Evolutionary conservation across 2,888 invertebrate species (phyloP).

Genomic region (Thymelicus acteon): DNA sequence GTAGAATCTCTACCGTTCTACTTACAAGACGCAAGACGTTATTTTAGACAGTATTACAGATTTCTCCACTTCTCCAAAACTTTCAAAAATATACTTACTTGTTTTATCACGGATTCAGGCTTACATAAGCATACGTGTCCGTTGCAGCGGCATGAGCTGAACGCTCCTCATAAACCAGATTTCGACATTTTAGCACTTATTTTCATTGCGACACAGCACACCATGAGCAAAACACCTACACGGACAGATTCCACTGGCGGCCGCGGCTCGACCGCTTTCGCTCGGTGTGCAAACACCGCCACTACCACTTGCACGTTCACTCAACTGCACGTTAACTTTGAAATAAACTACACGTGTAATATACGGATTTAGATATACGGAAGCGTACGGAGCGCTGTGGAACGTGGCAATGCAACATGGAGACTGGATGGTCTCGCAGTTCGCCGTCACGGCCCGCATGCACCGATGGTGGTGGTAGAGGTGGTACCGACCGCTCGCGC

Average conservation of each 20-base stretch:
- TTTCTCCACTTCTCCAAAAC: constrained; percentile 27
- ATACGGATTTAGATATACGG: constrained; percentile 28
- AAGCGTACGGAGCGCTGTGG: constrained; percentile 39
- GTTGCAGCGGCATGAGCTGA: constrained; percentile 67
- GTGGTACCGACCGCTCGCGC: constrained; percentile 38
- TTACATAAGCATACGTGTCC: constrained; percentile 79
- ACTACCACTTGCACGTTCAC: constrained; percentile 50
- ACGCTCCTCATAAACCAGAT: constrained; percentile 76
- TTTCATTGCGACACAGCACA: constrained; percentile 79
- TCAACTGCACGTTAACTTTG: constrained; percentile 21
- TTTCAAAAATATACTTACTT: constrained; percentile 63
- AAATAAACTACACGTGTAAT: constrained; percentile 18
- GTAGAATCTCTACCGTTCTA: neutral
- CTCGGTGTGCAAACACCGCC: constrained; percentile 52
- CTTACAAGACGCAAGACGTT: neutral
- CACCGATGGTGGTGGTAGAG: constrained; percentile 39
- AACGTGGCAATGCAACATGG: constrained; percentile 44
- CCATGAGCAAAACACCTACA: constrained; percentile 73
- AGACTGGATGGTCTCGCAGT: constrained; percentile 34
- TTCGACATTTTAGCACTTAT: constrained; percentile 80
- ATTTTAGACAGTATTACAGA: neutral
- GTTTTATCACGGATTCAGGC: constrained; percentile 62
- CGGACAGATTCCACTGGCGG: constrained; percentile 64
- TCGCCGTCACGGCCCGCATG: constrained; percentile 44
- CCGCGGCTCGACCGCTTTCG: constrained; percentile 70